These are phyloP conservation scores for Otolemur crassicaudatus DNA, from an alignment of 2,797 vertebrate genomes.

Conservation along the genomic window DNA sequence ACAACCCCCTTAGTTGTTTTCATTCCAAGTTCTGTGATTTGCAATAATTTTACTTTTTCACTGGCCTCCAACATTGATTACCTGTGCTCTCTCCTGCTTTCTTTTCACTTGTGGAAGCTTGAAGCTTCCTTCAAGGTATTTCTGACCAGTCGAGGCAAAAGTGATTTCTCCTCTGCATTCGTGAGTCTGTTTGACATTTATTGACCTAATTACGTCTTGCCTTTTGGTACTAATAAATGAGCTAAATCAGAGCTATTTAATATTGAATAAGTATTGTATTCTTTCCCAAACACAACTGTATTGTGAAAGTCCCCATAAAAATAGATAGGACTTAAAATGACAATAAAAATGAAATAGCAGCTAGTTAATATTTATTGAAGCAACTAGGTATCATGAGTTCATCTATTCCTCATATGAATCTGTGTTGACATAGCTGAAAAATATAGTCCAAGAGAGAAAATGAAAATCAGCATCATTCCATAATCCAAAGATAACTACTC, in stretches of 20 bases:
- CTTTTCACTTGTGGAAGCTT: background rate
- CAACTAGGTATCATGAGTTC: background rate
- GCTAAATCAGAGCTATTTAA: conserved; percentile 46
- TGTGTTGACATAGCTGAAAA: background rate
- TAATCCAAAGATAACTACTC: background rate
- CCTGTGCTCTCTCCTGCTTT: background rate
- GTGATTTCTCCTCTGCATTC: background rate
- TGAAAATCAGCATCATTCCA: conserved; percentile 17
- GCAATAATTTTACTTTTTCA: background rate
- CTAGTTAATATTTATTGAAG: conserved; percentile 54
- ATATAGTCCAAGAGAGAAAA: background rate
- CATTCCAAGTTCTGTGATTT: background rate
- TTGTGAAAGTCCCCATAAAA: conserved; percentile 26
- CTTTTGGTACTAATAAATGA: conserved; percentile 33
- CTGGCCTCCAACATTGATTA: background rate
- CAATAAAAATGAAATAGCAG: conserved; percentile 47
- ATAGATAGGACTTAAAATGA: conserved; percentile 20
- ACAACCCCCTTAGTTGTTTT: background rate
- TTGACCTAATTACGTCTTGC: conserved; percentile 23
- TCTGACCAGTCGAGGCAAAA: background rate
- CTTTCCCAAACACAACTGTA: background rate
- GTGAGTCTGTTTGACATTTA: background rate
- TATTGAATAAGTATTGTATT: background rate
- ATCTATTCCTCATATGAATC: background rate
- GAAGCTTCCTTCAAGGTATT: background rate